Conservation (phyloP, 2,113 vertebrate genomes). For the Ardeotis arabs region DNA sequence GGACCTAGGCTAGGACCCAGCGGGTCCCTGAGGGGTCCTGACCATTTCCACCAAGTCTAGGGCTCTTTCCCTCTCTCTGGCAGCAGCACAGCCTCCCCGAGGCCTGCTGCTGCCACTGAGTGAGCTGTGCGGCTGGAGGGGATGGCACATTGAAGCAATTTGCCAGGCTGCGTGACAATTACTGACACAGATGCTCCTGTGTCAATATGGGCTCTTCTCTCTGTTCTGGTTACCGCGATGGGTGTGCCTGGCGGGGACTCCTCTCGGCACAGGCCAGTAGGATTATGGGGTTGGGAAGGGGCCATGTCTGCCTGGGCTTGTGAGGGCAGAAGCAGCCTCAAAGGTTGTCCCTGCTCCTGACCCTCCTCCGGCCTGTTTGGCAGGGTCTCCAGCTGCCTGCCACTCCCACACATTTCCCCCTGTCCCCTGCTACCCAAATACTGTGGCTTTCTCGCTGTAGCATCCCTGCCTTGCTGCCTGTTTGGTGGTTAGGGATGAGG, state of each 20-base stretch:
- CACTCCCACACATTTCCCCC: background rate
- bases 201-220: conserved; percentile 70
- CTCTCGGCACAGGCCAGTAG: conserved; percentile 36
- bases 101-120: background rate
- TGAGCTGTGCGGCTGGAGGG: conserved; percentile 16
- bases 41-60: background rate
- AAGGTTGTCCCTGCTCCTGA: background rate
- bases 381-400: background rate
- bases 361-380: background rate
- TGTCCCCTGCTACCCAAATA: background rate
- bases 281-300: conserved; percentile 51
- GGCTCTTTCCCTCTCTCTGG: background rate
- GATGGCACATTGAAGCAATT: conserved; percentile 55
- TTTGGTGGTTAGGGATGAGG: background rate
- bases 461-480: background rate
- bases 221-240: conserved; percentile 39
- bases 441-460: background rate
- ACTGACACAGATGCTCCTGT: conserved; percentile 72
- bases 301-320: conserved; percentile 31
- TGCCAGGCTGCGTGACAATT: conserved; percentile 62
- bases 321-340: background rate
- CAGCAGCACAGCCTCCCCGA: background rate
- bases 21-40: background rate
- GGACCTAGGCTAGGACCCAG: background rate
- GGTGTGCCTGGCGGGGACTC: conserved; percentile 64